Percentiles rank a stretch among this genome's conserved stretches.
These are phyloP conservation scores for Grus americana DNA, from an alignment of 2,113 vertebrate genomes.

Conservation along the genomic window DNA sequence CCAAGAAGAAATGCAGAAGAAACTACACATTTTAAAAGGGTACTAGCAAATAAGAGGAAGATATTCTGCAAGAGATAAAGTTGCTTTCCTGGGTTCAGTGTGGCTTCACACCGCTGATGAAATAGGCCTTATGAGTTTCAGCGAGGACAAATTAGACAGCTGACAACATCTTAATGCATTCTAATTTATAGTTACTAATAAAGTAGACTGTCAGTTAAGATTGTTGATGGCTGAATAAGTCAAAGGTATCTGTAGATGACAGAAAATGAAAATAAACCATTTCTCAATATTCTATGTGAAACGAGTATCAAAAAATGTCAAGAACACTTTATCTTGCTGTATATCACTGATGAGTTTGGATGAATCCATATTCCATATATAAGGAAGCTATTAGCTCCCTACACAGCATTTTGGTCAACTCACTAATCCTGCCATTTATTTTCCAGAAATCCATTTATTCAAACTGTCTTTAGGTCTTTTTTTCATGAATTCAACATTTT, in stretches of 20 bases:
- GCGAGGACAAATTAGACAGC: neutral
- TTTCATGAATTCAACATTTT: neutral
- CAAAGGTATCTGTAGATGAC: neutral
- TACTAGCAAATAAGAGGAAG: neutral
- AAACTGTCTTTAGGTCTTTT: neutral
- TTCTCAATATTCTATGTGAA: neutral
- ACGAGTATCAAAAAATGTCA: rapidly evolving
- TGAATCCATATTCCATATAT: neutral
- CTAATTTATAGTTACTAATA: neutral
- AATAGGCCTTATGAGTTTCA: neutral
- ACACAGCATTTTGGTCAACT: neutral
- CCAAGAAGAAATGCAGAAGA: neutral
- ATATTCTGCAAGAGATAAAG: neutral
- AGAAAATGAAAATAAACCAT: neutral
- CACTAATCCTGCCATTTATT: neutral
- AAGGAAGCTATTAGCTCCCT: neutral
- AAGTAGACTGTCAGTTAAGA: neutral
- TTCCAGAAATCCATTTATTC: neutral
- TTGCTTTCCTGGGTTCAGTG: neutral
- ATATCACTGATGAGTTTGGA: neutral
- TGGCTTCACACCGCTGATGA: neutral
- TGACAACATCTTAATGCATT: neutral
- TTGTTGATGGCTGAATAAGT: neutral
- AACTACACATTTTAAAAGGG: neutral
- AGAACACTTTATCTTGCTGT: neutral